Base-by-base conservation (phyloP, 2,113 vertebrate genomes). In the Girardinichthys multiradiatus region DNA sequence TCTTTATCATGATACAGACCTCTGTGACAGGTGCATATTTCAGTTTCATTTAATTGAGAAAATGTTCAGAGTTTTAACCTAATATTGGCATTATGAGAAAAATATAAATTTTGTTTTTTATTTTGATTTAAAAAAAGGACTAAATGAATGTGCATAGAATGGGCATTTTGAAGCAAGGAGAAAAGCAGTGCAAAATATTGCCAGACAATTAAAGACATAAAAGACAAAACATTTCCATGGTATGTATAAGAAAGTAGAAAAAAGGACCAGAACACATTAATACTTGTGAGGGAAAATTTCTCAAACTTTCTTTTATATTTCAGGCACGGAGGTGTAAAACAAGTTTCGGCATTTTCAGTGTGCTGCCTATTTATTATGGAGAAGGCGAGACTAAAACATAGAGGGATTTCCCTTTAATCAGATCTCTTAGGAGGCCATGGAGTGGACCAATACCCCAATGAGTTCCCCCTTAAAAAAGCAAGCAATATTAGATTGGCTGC, bases 321-420 rank as follows among this genome's bases (percentile, higher is more conserved):
- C 85, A 84, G 85, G 70, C 81, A 76, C 84, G 66, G 90, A 80
- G 76, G 80, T 87, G 86, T 57, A 59, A 89, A 85, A 86, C 82
- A 78, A 91, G 11, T 24, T 26, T 60, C 17, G 1, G 80, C 85
- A 87, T 91, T 91, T 91, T 81, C 86, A 90, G 91, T 92, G 85
- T 87, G 90, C 88, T 91, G 86, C 89, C 93, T 86, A 94, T 94
- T 95, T 93, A 93, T 92, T 92, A 90, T 77, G 77, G 81, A 87
- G 82, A 92, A 88, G 84, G 85, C 88, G 81, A 88, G 85, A 80
- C 78, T 74, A 89, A 82, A 91, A 91, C 92, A 93, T 89, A 78
- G 91, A 92, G 87, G 92, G 89, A 91, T 94, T 94, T 91, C 79
- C 72, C 85, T 91, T 93, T 93, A 93, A 94, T 94, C 93, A 93